Evolutionary conservation across 2,113 vertebrate species (phyloP), one percentile per base, ranked within the genome.

Genomic region (Cryptoleucopteryx plumbea): DNA sequence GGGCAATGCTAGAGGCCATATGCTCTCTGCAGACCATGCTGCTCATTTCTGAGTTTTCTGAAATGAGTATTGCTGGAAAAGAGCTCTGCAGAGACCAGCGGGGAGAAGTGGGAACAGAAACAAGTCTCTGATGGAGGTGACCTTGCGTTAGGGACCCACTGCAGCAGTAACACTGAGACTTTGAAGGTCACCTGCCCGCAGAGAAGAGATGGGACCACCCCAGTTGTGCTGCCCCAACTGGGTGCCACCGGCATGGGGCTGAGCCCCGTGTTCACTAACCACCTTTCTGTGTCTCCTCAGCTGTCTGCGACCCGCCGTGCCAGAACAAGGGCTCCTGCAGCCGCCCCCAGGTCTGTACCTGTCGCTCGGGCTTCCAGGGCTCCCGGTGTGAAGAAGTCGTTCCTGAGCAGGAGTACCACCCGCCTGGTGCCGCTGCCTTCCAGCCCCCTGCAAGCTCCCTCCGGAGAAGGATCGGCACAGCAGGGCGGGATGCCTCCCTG

Each of bases 261-360:
- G 5, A 81, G 29, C n/a, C 56, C 23, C 2, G 1, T 31, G 43
- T 79, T 43, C 67, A n/a, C 95, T 94, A 91, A 97, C 53, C 5
- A 10, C 40, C 61, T 89, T 82, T 95, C 83, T 84, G 67, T 98
- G 83, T 97, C 68, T 93, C 89, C 65, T 14, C 97, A 99, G 98
- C 98, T 16, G 97, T 98, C 80, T 99, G 98, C 36, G 92, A 98
- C 83, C 98, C 98, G 0, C 98, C 98, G 0, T 99, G 98, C 96
- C 98, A 98, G 95, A 99, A 99, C 96, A 97, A 98, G 70, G 98
- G 98, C 45, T 98, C 98, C 91, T 99, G 98, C 97, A 98, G 97
- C 84, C 97, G 98, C 15, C 98, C 98, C 26, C 98, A 98, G 88
- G 96, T 98, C 89, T 99, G 98, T 32, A 80, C 98, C 65, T 99